Evolutionary conservation across 2,113 vertebrate species (phyloP).

Genomic region (Hippolais icterina): DNA sequence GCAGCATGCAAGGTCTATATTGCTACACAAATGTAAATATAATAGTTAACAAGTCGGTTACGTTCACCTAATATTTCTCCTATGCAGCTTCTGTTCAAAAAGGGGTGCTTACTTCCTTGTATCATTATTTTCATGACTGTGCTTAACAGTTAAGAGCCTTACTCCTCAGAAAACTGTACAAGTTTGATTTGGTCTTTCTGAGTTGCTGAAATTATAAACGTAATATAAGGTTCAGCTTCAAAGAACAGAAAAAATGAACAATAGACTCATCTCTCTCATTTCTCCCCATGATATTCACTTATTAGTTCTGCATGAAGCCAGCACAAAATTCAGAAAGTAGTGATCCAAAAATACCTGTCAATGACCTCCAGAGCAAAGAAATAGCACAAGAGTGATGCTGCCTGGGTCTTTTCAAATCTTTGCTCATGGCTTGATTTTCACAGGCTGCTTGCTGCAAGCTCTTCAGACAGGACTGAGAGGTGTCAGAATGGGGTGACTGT

Average conservation of each 20-base stretch:
- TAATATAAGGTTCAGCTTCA: not conserved
- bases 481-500: not conserved
- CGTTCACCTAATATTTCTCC: not conserved
- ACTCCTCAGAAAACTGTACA: not conserved
- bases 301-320: not conserved
- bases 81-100: not conserved
- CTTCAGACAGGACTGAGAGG: not conserved
- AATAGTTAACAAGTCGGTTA: not conserved
- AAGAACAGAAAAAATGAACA: not conserved
- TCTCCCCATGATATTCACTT: not conserved
- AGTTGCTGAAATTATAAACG: not conserved
- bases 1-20: not conserved
- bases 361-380: not conserved
- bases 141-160: not conserved
- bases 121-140: not conserved
- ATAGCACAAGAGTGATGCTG: not conserved
- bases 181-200: not conserved
- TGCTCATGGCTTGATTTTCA: not conserved
- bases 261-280: not conserved
- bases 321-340: constrained; percentile 6
- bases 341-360: constrained; percentile 5
- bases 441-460: constrained; percentile 2
- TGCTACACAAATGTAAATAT: not conserved
- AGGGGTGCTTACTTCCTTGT: not conserved
- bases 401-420: not conserved